Evolutionary conservation across 2,113 vertebrate genomes (phyloP), one percentile per base, ranked within the genome.

Genomic region (Melanerpes formicivorus): DNA sequence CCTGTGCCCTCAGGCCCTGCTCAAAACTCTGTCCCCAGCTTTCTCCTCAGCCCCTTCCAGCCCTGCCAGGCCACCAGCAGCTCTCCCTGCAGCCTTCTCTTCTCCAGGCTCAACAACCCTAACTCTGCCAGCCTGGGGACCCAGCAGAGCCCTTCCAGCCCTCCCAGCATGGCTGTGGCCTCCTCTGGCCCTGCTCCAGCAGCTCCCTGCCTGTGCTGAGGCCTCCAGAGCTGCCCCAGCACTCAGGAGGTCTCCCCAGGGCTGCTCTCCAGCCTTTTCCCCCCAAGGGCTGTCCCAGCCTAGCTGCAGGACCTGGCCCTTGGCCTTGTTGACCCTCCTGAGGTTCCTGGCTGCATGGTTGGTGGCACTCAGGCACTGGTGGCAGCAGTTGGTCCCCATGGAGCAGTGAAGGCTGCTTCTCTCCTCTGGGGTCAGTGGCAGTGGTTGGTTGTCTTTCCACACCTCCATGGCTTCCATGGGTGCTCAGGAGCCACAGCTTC

Each of bases 271-370:
- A 50, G 48, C 19, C 19, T 22, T n/a, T n/a, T n/a, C n/a, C n/a
- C 48, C 48, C 48, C 48, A 50, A 10, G 21, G 48, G 18, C 18
- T 48, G 18, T 48, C 46, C 15, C 27, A 10, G 15, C 14, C 30
- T 30, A 59, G 16, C 17, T 18, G 9, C 58, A 34, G n/a, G 8
- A 21, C 12, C 19, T 60, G 29, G 56, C 56, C 11, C 56, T 30
- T 58, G 56, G 56, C 56, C 56, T 58, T 9, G 29, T 30, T 30
- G 29, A 9, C 29, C 56, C 56, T 30, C 56, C 29, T 17, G 56
- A 58, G 56, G 29, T n/a, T n/a, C 12, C 0, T 17, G 32, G 46
- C n/a, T 55, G 22, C 29, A 0, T 18, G 5, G 0, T 29, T 10
- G 2, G 19, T 22, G 27, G 1, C 44, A 9, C 6, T 54, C 3